phyloP scores from a whole-genome alignment of 2,797 vertebrate species.

The Anniella stebbinsi region DNA sequence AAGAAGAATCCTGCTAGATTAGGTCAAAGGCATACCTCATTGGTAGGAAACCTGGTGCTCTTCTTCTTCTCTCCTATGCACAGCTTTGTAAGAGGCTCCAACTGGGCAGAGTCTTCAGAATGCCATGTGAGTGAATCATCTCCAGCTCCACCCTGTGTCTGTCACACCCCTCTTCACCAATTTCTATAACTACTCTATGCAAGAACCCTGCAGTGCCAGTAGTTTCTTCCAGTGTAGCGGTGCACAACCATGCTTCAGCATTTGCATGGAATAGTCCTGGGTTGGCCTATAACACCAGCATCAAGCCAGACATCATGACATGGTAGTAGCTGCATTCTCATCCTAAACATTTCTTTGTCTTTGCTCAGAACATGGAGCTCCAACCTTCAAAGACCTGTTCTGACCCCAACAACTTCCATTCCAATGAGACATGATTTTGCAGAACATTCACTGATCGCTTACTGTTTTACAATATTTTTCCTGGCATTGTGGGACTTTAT shows the following conservation, averaged over 20 bases:
- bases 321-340: not conserved
- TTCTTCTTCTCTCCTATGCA: too few relatives aligned
- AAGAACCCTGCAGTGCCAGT: not conserved
- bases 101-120: too few relatives aligned
- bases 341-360: not conserved
- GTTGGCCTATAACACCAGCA: not conserved
- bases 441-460: not conserved
- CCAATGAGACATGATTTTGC: not conserved
- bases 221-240: too few relatives aligned
- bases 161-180: too few relatives aligned
- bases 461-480: not conserved
- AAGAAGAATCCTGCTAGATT: too few relatives aligned
- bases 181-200: too few relatives aligned
- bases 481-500: too few relatives aligned
- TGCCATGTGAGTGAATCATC: too few relatives aligned
- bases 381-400: not conserved
- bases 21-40: too few relatives aligned
- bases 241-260: not conserved
- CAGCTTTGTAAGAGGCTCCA: too few relatives aligned
- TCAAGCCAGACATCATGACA: not conserved
- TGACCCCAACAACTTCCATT: not conserved
- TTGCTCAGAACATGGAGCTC: not conserved
- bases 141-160: too few relatives aligned
- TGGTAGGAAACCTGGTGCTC: too few relatives aligned
- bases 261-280: not conserved